Conservation (phyloP, 2,888 invertebrate species). For the Dryobota labecula region DNA sequence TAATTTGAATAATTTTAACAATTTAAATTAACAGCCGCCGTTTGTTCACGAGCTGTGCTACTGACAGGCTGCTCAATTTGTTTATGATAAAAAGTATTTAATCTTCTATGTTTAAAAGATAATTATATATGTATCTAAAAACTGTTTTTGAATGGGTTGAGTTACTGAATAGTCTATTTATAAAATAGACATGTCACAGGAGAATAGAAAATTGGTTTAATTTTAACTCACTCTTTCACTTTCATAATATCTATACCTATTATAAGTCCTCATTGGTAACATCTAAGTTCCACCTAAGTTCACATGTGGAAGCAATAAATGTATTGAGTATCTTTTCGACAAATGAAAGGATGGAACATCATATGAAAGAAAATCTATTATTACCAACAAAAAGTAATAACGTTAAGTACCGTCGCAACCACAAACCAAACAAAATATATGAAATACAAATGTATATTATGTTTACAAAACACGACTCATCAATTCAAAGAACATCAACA, state of each 20-base stretch:
- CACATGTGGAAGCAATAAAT: too few relatives aligned
- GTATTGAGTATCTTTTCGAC: too few relatives aligned
- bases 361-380: constrained; percentile 1
- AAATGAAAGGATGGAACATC: not conserved
- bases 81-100: constrained; percentile 12
- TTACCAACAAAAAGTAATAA: constrained; percentile 3
- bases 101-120: constrained; percentile 7
- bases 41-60: constrained; percentile 42
- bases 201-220: not conserved
- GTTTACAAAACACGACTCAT: not conserved
- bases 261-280: not conserved
- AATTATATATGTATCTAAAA: not conserved
- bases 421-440: not conserved
- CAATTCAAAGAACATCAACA: not conserved
- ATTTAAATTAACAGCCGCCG: constrained; percentile 6
- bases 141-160: constrained; percentile 7
- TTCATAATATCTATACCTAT: not conserved
- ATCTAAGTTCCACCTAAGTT: too few relatives aligned
- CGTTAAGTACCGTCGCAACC: not conserved
- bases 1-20: constrained; percentile 27
- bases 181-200: not conserved
- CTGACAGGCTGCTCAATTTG: constrained; percentile 31
- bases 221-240: not conserved
- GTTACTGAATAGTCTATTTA: too few relatives aligned
- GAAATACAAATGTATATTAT: not conserved